Percentiles rank a stretch among this genome's conserved stretches.
Conservation (phyloP, 2,113 vertebrate genomes). For the Mormyrus lacerda region DNA sequence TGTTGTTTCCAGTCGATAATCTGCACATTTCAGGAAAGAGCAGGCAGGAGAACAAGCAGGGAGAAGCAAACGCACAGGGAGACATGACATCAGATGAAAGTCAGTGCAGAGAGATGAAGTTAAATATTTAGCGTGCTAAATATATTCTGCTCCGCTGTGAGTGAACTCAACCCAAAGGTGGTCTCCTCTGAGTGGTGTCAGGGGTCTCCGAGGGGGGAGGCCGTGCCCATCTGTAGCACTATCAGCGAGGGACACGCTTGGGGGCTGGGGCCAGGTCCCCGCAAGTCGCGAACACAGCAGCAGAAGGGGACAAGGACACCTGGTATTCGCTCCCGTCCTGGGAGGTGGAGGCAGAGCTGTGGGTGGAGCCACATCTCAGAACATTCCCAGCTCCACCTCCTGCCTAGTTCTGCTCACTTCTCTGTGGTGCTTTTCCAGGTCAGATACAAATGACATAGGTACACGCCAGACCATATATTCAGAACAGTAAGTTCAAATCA, state of each 20-base stretch:
- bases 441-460: neutral
- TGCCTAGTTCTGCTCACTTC: neutral
- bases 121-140: constrained; percentile 2
- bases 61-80: neutral
- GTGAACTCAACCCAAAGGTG: neutral
- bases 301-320: neutral
- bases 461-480: neutral
- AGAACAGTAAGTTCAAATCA: neutral
- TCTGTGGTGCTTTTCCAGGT: neutral
- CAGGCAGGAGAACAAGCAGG: neutral
- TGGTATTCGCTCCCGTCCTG: neutral
- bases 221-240: neutral
- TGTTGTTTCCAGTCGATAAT: neutral
- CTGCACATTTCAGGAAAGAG: neutral
- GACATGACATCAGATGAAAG: constrained; percentile 5
- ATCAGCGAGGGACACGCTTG: neutral
- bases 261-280: neutral
- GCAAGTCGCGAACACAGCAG: neutral
- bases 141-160: neutral
- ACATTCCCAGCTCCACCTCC: neutral
- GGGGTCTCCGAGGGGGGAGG: neutral
- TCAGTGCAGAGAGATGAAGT: neutral
- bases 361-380: neutral
- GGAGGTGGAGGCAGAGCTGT: neutral
- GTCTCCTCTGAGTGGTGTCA: neutral